These are phyloP conservation scores for Xestia c-nigrum DNA, from an alignment of 2,888 invertebrate genomes.

Conservation along the genomic window DNA sequence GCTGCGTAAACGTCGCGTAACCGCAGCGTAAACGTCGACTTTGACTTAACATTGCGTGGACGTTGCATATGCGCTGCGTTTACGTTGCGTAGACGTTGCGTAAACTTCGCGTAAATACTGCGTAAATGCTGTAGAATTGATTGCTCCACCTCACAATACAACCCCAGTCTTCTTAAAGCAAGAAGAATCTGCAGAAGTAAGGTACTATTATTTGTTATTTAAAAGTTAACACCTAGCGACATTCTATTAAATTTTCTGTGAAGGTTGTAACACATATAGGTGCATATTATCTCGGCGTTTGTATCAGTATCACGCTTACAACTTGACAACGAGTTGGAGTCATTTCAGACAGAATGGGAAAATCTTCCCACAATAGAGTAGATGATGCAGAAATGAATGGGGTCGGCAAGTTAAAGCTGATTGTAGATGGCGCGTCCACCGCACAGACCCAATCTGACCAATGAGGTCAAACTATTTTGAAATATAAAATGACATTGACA, in stretches of 20 bases:
- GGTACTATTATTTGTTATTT: constrained; percentile 22
- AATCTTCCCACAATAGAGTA: too few species aligned
- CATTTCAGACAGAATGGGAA: too few species aligned
- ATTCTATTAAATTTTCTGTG: constrained; percentile 3
- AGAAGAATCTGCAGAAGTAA: neutral
- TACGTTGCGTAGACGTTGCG: neutral
- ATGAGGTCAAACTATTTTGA: too few species aligned
- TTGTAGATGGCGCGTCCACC: too few species aligned
- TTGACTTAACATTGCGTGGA: neutral
- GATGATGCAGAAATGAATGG: too few species aligned
- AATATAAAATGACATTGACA: too few species aligned
- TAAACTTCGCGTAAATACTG: neutral
- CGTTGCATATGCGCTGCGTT: neutral
- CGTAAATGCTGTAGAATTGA: neutral
- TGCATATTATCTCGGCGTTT: neutral
- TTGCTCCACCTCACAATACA: constrained; percentile 1
- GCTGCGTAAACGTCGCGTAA: neutral
- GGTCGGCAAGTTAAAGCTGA: too few species aligned
- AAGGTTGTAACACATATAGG: constrained; percentile 17
- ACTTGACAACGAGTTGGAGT: neutral
- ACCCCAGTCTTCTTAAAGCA: constrained; percentile 4
- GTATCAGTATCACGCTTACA: neutral
- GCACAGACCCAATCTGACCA: too few species aligned
- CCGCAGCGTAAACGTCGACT: neutral
- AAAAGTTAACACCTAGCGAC: constrained; percentile 5